phyloP scores from a whole-genome alignment of 1,140 invertebrate genomes.

The Lepidurus packardi region DNA sequence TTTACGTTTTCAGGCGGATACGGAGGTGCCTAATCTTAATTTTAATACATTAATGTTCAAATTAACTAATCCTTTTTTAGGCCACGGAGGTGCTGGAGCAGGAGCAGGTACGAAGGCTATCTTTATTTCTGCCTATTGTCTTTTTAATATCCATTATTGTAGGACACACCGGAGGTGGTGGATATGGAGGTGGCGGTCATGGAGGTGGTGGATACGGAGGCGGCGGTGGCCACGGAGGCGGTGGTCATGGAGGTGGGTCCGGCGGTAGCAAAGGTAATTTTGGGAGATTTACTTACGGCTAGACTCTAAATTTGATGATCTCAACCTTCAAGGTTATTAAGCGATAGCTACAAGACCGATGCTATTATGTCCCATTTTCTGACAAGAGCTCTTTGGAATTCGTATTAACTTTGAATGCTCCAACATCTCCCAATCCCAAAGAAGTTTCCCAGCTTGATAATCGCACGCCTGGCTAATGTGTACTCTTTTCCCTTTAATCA shows the following conservation, averaged over 20 bases:
- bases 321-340: neutral
- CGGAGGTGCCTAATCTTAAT: too few relatives aligned
- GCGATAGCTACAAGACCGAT: neutral
- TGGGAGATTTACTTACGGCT: neutral
- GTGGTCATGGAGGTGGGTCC: neutral
- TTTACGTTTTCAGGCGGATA: neutral
- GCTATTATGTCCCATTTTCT: neutral
- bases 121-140: neutral
- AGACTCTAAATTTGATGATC: neutral
- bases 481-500: neutral
- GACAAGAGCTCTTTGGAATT: neutral
- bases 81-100: neutral
- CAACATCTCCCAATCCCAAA: neutral
- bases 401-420: neutral
- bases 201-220: slow-evolving; percentile 3
- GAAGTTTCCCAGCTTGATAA: slow-evolving; percentile 1
- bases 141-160: neutral
- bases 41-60: too few relatives aligned
- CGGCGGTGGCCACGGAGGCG: neutral
- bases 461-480: neutral
- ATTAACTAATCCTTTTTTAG: too few relatives aligned
- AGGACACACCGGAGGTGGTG: neutral
- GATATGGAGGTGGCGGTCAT: neutral
- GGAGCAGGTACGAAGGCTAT: neutral
- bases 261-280: neutral